phyloP scores from a whole-genome alignment of 2,888 invertebrate species.

The Spatulosminthurus flaviceps region DNA sequence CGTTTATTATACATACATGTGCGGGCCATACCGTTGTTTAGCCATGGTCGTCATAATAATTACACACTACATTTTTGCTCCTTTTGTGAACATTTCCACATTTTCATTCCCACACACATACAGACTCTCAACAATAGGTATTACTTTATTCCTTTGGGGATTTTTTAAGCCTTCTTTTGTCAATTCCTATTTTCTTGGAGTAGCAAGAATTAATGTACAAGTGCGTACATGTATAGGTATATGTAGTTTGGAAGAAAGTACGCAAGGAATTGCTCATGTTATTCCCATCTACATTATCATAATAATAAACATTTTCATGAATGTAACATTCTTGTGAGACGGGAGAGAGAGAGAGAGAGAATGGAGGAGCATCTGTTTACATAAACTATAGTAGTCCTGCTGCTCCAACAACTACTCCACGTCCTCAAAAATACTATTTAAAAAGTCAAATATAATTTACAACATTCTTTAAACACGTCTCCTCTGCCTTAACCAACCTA shows the following conservation, averaged over 20 bases:
- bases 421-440: conserved; percentile 25
- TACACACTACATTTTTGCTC: background rate
- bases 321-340: background rate
- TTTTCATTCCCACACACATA: background rate
- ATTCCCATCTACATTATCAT: conserved; percentile 1
- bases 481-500: background rate
- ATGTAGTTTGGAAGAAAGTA: background rate
- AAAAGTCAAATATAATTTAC: conserved; percentile 42
- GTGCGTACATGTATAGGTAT: too few species aligned
- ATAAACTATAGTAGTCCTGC: background rate
- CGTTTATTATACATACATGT: too few species aligned
- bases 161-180: too few species aligned
- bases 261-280: background rate
- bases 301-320: conserved; percentile 12
- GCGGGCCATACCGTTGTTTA: too few species aligned
- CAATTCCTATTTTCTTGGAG: too few species aligned
- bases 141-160: too few species aligned
- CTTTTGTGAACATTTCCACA: background rate
- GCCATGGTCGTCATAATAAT: background rate
- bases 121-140: too few species aligned
- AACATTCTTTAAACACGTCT: conserved; percentile 27
- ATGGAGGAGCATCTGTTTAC: conserved; percentile 11
- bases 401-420: conserved; percentile 9
- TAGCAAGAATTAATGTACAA: too few species aligned
- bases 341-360: too few species aligned